A percentile compares a stretch with the other conserved stretches of the same genome.
Conservation (phyloP, 2,888 invertebrate species). For the Melanophora roralis region DNA sequence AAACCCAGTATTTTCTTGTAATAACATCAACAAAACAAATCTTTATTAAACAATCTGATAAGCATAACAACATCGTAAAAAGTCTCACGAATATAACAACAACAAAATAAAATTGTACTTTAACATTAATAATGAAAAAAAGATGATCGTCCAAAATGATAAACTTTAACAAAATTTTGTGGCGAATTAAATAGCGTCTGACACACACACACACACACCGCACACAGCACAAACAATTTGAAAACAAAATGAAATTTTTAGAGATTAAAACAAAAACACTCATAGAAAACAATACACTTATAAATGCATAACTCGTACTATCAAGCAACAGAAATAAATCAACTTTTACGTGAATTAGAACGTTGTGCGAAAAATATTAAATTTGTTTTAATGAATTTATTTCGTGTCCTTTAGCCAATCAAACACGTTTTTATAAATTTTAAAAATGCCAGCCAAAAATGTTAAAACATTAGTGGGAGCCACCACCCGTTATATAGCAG, state of each 20-base stretch:
- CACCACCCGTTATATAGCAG: constrained; percentile 84
- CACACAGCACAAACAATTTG: too few species aligned
- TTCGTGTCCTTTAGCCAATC: background rate
- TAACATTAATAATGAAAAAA: constrained; percentile 3
- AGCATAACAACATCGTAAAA: background rate
- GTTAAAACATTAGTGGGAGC: constrained; percentile 82
- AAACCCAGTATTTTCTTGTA: constrained; percentile 25
- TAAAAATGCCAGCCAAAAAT: constrained; percentile 67
- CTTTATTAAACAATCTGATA: constrained; percentile 30
- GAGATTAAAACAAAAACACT: constrained; percentile 32
- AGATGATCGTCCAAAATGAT: constrained; percentile 38
- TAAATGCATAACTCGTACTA: constrained; percentile 37
- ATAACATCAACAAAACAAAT: constrained; percentile 30
- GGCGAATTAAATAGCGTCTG: constrained; percentile 19
- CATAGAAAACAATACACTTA: constrained; percentile 28
- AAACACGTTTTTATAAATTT: background rate
- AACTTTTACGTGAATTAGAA: constrained; percentile 53
- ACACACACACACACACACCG: constrained; percentile 4
- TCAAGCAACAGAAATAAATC: constrained; percentile 47
- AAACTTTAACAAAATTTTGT: constrained; percentile 15
- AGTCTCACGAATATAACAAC: background rate
- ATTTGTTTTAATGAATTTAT: constrained; percentile 4
- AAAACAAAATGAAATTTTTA: background rate
- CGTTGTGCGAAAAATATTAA: background rate
- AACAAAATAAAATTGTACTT: constrained; percentile 13